Evolutionary conservation across 2,113 vertebrate genomes (phyloP).

Genomic region (Hippopotamus amphibius): DNA sequence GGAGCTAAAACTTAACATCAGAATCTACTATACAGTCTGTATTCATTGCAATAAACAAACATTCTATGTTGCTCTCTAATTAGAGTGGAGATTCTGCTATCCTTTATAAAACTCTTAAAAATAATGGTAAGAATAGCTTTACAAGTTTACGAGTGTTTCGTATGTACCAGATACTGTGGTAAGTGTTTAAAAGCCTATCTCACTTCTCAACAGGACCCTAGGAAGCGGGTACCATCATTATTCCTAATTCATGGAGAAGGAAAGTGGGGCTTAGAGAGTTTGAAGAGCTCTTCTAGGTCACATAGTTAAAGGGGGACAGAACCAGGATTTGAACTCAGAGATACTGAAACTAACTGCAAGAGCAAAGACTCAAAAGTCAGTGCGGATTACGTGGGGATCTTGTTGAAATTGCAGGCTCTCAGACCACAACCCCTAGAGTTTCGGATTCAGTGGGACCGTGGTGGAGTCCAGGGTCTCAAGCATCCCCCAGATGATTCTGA

Average conservation of each 20-base stretch:
- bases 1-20: background rate
- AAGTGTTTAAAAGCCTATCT: background rate
- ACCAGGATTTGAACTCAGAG: conserved; percentile 3
- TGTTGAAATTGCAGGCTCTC: background rate
- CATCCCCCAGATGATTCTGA: no score
- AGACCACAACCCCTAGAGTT: background rate
- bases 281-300: background rate
- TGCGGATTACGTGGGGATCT: background rate
- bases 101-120: background rate
- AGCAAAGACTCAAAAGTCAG: background rate
- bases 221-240: no score
- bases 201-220: background rate
- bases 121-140: background rate
- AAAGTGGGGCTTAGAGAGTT: background rate
- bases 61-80: background rate
- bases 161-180: background rate
- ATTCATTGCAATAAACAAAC: background rate
- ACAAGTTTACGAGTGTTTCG: background rate
- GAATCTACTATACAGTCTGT: background rate
- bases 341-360: background rate
- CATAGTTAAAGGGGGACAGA: background rate
- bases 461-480: background rate
- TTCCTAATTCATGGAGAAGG: background rate
- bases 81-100: background rate
- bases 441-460: background rate